phyloP scores from a whole-genome alignment of 2,797 vertebrate species.

The Cuniculus paca region DNA sequence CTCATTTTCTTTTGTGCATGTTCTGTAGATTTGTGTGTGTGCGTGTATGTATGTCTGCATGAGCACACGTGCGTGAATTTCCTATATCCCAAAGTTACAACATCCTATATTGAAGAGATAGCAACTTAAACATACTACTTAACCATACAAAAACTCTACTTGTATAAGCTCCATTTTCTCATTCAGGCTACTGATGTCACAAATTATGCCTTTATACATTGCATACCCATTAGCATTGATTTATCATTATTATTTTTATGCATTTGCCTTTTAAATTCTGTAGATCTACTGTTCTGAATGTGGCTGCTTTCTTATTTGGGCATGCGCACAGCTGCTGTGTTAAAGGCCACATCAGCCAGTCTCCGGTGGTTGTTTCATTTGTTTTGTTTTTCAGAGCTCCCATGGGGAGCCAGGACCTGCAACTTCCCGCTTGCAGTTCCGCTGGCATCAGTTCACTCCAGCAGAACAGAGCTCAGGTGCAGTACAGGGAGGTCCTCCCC shows the following conservation, averaged over 20 bases:
- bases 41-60: neutral
- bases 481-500: neutral
- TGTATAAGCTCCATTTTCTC: neutral
- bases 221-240: neutral
- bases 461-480: neutral
- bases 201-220: neutral
- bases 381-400: neutral
- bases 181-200: neutral
- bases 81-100: neutral
- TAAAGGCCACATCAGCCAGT: neutral
- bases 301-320: neutral
- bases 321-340: neutral
- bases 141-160: neutral
- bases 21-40: neutral
- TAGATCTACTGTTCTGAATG: neutral
- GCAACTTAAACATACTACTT: neutral
- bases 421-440: neutral
- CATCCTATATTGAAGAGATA: neutral
- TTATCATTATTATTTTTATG: neutral
- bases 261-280: neutral
- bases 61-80: neutral
- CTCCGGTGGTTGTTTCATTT: neutral
- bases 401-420: neutral
- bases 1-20: neutral
- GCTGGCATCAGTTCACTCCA: neutral